phyloP scores from a whole-genome alignment of 2,888 invertebrate genomes.

The Dermolepida albohirtum region DNA sequence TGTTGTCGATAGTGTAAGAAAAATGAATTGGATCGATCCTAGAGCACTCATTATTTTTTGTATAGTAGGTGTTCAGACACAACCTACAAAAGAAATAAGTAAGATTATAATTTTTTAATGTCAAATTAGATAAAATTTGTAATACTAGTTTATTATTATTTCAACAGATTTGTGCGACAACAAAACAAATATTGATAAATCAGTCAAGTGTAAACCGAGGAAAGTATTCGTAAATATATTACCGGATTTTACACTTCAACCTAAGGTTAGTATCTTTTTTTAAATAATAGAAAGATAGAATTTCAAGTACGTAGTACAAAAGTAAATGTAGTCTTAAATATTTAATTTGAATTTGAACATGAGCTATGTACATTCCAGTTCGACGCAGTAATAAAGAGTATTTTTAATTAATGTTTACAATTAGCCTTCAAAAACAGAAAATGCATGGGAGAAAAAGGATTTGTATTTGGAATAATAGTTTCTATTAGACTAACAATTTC shows the following conservation, averaged over 20 bases:
- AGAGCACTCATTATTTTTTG: conserved; percentile 16
- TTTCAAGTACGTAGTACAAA: too few species aligned
- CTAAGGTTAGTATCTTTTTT: conserved; percentile 25
- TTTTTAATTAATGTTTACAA: too few species aligned
- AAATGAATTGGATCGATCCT: conserved; percentile 14
- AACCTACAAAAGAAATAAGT: conserved; percentile 27
- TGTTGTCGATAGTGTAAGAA: conserved; percentile 8
- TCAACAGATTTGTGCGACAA: conserved; percentile 21
- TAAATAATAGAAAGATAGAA: too few species aligned
- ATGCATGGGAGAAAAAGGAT: too few species aligned
- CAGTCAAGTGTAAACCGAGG: conserved; percentile 10
- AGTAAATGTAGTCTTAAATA: too few species aligned
- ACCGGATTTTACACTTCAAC: conserved; percentile 16
- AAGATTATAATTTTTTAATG: neutral
- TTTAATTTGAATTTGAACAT: too few species aligned
- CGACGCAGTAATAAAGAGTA: too few species aligned
- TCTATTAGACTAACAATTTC: too few species aligned
- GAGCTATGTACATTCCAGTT: too few species aligned
- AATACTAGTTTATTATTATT: conserved; percentile 12
- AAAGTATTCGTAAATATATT: conserved; percentile 25
- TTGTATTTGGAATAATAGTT: too few species aligned
- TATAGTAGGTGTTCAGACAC: conserved; percentile 12
- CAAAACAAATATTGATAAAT: conserved; percentile 1
- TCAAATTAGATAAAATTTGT: neutral
- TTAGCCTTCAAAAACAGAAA: too few species aligned